Evolutionary conservation across 35 echinoderm and acorn worm species (phyloP), one percentile per base, ranked within the genome.

Genomic region (Ophioderma brevispina): DNA sequence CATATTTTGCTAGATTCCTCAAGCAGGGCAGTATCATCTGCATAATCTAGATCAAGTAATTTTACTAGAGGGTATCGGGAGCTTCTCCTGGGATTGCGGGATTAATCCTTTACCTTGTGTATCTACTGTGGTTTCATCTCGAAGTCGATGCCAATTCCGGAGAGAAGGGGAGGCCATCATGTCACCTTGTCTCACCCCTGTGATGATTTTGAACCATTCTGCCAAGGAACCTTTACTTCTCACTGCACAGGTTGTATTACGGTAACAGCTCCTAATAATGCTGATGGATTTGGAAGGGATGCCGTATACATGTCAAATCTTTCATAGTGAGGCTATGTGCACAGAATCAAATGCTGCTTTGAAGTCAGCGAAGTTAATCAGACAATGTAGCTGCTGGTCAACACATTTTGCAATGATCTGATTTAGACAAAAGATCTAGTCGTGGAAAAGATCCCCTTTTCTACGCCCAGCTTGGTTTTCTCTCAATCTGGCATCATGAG

Each of bases 301-400:
- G 76, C 76, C 0, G 31, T 77, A 77, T 13, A 77, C 13, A n/a
- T 77, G 25, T n/a, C 14, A 35, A 19, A 77, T 13, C 33, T 77
- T 35, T 17, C 80, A 81, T 35, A 41, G 46, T 52, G 36, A 81
- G 38, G 39, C 31, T 31, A 15, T 36, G 31, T 81, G 80, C 6
- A 81, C 80, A 38, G 35, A 38, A 40, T 81, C 80, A 81, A 81
- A n/a, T n/a, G n/a, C n/a, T n/a, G n/a, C n/a, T n/a, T n/a, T n/a
- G n/a, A n/a, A n/a, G n/a, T n/a, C n/a, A 0, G 36, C 21, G 21
- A 52, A 52, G 21, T 52, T 52, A 11, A 52, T 52, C 8, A 52
- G 46, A 52, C 46, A 52, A 52, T 8, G 46, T 52, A 52, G 46
- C 46, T 52, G 46, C 46, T 52, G 46, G 46, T 52, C 46, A 21